Base-by-base conservation (phyloP, 2,888 invertebrate genomes). In the Hipparchia semele region DNA sequence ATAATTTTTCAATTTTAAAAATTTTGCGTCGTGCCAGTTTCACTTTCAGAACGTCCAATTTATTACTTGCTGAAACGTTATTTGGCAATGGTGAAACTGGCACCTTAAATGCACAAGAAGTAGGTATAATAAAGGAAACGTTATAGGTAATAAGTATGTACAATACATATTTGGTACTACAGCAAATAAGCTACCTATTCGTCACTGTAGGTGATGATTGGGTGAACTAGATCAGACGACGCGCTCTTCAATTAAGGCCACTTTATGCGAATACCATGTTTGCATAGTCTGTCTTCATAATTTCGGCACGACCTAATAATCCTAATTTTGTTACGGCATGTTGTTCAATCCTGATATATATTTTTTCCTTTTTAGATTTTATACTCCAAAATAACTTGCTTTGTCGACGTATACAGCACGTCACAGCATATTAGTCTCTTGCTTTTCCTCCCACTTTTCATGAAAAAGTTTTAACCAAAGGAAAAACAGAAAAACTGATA, bases 181-280 rank as follows among this genome's bases (percentile, higher is more conserved):
- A 62, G 72, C 61, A 62, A 72, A 70, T 39, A 39, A 39, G 39
- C 23, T 23, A 23, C 23, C 23, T 54, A 73, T 65, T 53, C 9
- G 61, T 69, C 69, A 54, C 61, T 61, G 23, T 69, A 67, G 66
- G 72, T 67, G 58, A 72, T 78, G 79, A 79, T 80, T 79, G 80
- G 79, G 81, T 84, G 81, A 81, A 84, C 81, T 82, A 80, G 83
- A 82, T 82, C 82, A 80, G 79, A 80, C 83, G 84, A 86, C 83
- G 84, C 84, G 84, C 83, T 79, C 78, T 81, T 79, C 86, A 91
- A 92, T 92, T 92, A 90, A 88, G 91, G 91, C 84, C 90, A 89
- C 85, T 89, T 86, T 82, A 79, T 80, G 81, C 79, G 81, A 83
- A 84, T 81, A 78, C 77, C 74, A 67, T 78, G 73, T 76, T 77